phyloP scores from a whole-genome alignment of 2,888 invertebrate species.

The Drosophila pseudotakahashii region DNA sequence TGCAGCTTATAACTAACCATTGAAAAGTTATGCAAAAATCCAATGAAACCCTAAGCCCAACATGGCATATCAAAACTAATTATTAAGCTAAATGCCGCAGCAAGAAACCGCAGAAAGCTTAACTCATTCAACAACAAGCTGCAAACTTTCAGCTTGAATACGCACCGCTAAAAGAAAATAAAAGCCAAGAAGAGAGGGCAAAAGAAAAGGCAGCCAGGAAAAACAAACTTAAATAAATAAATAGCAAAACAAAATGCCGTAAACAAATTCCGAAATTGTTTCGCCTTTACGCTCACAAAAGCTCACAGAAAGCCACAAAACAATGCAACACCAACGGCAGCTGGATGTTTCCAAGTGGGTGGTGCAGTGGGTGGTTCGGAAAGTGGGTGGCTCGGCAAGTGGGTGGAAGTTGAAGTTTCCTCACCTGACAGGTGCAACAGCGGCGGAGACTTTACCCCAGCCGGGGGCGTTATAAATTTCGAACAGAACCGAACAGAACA shows the following conservation, averaged over 20 bases:
- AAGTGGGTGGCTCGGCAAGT: not conserved
- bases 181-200: not conserved
- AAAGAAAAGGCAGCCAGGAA: not conserved
- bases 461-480: constrained; percentile 29
- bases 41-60: not conserved
- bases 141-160: constrained; percentile 9
- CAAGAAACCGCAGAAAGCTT: constrained; percentile 11
- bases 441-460: constrained; percentile 8
- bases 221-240: constrained; percentile 40
- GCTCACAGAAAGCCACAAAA: constrained; percentile 35
- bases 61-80: constrained; percentile 8
- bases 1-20: not conserved
- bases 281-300: constrained; percentile 33
- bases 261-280: constrained; percentile 39
- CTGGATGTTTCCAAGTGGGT: not conserved
- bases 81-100: constrained; percentile 14
- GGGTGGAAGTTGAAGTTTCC: constrained; percentile 3
- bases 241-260: constrained; percentile 12
- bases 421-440: constrained; percentile 29
- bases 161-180: constrained; percentile 2
- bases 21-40: not conserved
- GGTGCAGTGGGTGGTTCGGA: not conserved
- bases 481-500: constrained; percentile 20
- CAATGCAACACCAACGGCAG: constrained; percentile 31
- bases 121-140: constrained; percentile 22